Evolutionary conservation across 2,113 vertebrate genomes (phyloP).

Genomic region (Pleuronectes platessa): DNA sequence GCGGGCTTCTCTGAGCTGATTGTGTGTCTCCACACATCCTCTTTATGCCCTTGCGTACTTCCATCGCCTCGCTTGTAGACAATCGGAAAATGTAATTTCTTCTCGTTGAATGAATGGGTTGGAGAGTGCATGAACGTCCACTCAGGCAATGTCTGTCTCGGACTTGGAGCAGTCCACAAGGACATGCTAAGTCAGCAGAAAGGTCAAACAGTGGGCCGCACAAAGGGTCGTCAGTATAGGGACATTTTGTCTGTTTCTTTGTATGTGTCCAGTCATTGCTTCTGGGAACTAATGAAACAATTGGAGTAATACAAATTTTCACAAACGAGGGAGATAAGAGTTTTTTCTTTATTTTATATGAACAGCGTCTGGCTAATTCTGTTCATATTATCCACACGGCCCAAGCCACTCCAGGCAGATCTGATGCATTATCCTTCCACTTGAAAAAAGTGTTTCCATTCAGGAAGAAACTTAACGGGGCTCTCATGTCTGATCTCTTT

Average conservation of each 20-base stretch:
- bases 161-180: slow-evolving; percentile 50
- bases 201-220: slow-evolving; percentile 46
- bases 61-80: slow-evolving; percentile 51
- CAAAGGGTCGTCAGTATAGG: slow-evolving; percentile 31
- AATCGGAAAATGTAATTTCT: slow-evolving; percentile 67
- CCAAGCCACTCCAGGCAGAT: slow-evolving; percentile 7
- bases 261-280: background rate
- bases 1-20: slow-evolving; percentile 10
- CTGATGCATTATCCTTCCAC: slow-evolving; percentile 5
- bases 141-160: slow-evolving; percentile 49
- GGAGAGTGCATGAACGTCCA: slow-evolving; percentile 43
- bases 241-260: slow-evolving; percentile 41
- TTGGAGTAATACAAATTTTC: background rate
- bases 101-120: slow-evolving; percentile 54
- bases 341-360: slow-evolving; percentile 3
- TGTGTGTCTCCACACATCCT: slow-evolving; percentile 26
- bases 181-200: slow-evolving; percentile 64
- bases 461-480: slow-evolving; percentile 7
- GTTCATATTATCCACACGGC: background rate
- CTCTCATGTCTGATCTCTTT: background rate
- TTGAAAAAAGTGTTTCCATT: slow-evolving; percentile 21
- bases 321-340: slow-evolving; percentile 23
- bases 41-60: slow-evolving; percentile 24
- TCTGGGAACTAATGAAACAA: background rate
- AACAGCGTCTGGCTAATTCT: slow-evolving; percentile 20